Percentiles rank a stretch among this genome's conserved stretches.
Evolutionary conservation across 2,888 invertebrate genomes (phyloP).

Genomic region (Mayetiola destructor): DNA sequence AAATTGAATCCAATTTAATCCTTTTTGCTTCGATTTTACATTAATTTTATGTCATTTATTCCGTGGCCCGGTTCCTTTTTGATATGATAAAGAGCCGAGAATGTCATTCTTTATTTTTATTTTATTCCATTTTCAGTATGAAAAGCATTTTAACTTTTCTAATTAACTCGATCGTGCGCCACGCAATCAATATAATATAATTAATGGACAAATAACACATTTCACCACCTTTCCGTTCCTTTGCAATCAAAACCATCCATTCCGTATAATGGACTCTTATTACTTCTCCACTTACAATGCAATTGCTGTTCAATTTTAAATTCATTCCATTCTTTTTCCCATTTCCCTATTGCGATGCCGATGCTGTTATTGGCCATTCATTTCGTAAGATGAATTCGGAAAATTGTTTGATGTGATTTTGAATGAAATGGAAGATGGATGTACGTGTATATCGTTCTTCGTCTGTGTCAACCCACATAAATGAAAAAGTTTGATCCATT

Average conservation of each 20-base stretch:
- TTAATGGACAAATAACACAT: slow-evolving; percentile 9
- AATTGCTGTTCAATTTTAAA: background rate
- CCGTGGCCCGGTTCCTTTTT: no score
- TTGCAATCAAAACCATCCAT: no score
- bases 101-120: no score
- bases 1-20: no score
- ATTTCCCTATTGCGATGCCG: background rate
- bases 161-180: background rate
- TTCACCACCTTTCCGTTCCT: background rate
- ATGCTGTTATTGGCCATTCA: background rate
- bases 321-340: background rate
- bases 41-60: no score
- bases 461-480: no score
- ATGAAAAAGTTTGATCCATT: no score
- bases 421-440: background rate
- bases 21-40: no score
- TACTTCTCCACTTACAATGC: background rate
- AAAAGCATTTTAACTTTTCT: slow-evolving; percentile 8
- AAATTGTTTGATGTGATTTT: slow-evolving; percentile 8
- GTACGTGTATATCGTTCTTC: background rate
- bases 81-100: no score
- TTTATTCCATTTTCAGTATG: background rate
- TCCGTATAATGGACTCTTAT: background rate
- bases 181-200: slow-evolving; percentile 3
- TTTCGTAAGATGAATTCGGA: slow-evolving; percentile 4